Evolutionary conservation across 2,797 vertebrate species (phyloP).

Genomic region (Acropternis orthonyx): DNA sequence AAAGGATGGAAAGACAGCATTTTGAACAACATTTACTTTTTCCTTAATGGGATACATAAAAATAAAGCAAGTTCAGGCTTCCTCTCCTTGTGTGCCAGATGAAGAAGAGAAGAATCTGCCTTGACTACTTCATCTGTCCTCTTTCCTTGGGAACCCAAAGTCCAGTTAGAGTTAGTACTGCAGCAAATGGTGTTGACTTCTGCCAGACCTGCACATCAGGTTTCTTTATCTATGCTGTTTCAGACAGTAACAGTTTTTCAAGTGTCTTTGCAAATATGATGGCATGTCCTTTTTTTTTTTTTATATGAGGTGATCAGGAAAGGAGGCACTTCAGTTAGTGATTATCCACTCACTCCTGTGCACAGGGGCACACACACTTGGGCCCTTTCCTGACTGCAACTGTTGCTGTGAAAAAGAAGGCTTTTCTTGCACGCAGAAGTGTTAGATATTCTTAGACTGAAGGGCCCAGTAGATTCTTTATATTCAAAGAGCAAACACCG

Average conservation of each 20-base stretch:
- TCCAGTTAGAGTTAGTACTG: neutral
- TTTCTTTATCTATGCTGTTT: neutral
- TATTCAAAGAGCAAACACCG: conserved; percentile 62
- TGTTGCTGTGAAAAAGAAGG: neutral
- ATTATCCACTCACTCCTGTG: neutral
- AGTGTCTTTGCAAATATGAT: neutral
- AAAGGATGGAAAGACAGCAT: neutral
- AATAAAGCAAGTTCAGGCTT: neutral
- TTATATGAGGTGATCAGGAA: neutral
- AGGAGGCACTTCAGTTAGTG: neutral
- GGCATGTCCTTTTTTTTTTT: neutral
- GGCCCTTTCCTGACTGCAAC: neutral
- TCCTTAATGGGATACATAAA: neutral
- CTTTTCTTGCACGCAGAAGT: neutral
- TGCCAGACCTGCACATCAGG: neutral
- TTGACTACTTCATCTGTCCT: neutral
- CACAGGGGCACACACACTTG: neutral
- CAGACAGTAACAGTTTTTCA: neutral
- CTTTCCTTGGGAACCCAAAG: neutral
- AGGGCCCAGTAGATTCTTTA: conserved; percentile 53
- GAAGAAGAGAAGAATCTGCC: rapidly evolving
- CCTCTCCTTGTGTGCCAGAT: neutral
- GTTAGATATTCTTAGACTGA: conserved; percentile 1
- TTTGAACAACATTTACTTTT: neutral
- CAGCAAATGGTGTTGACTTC: neutral